Conservation (phyloP, 2,113 vertebrate species). For the Sebastes schlegelii region DNA sequence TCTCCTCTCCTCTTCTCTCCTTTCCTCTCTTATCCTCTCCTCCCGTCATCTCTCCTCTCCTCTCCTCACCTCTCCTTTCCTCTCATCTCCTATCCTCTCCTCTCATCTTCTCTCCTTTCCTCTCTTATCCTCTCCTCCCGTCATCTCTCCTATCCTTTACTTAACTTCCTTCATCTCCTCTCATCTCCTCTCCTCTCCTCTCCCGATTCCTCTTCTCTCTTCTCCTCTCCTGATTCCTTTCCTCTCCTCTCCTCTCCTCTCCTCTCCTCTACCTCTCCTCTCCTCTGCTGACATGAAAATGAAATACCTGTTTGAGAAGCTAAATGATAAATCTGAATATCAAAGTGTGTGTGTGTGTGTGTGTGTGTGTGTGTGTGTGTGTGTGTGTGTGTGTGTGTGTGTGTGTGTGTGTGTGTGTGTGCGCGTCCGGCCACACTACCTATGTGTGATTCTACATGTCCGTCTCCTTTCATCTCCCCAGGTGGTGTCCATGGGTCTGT, state of each 20-base stretch:
- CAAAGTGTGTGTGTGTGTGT: background rate
- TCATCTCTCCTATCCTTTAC: too few relatives aligned
- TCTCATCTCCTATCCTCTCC: too few relatives aligned
- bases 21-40: too few relatives aligned
- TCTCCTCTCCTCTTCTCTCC: too few relatives aligned
- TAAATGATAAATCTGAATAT: constrained; percentile 40
- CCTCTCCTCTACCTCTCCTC: background rate
- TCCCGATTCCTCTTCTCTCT: background rate
- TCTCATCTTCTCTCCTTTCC: too few relatives aligned
- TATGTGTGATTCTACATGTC: background rate
- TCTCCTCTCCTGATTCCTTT: background rate
- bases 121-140: background rate
- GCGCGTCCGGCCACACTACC: background rate
- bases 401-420: background rate
- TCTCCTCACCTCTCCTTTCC: too few relatives aligned
- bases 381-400: background rate
- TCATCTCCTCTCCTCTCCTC: background rate
- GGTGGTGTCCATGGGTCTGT: constrained; percentile 80
- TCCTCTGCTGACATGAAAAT: constrained; percentile 2
- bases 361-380: background rate
- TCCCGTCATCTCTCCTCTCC: background rate
- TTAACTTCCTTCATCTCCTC: too few relatives aligned
- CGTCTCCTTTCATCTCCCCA: constrained; percentile 29
- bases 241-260: background rate
- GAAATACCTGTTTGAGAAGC: constrained; percentile 20